Base-by-base conservation (phyloP, 2,888 invertebrate species). In the Gari tellinella region DNA sequence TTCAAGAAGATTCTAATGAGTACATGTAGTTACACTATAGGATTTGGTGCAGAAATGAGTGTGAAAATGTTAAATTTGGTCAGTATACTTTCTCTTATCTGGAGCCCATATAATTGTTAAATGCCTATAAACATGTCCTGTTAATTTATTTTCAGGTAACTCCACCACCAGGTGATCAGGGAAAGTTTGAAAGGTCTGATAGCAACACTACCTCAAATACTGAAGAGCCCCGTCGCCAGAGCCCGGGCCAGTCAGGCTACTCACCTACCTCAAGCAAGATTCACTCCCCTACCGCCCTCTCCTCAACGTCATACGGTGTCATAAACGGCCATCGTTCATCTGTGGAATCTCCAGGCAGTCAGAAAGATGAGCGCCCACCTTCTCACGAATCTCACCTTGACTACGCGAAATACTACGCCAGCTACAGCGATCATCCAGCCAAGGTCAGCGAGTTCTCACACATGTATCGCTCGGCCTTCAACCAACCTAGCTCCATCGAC, bases 361-460 rank as follows among this genome's bases (percentile, higher is more conserved):
- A 60, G 23, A 70, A 69, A 38, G 65, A 74, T 12, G 76, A 75
- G 21, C 38, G 70, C 15, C 73, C 78, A 12, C 48, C 51, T 17
- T 72, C 74, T 1, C 72, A 63, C 5, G 74, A 62, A 51, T 66
- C 63, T 63, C 58, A 49, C 21, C 19, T 41, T 1, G 62, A 72
- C 2, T 66, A 69, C 23, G 53, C 61, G 1, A 67, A 64, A 37
- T 72, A 65, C 37, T 69, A 57, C 48, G 19, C 25, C 15, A 51
- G 55, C 66, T 82, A 75, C 68, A 67, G 66, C 52, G 72, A 72
- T 65, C 80, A 84, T 75, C 79, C 79, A 26, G 49, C 72, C 1
- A 48, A 41, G 14, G 52, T 66, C 41, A 62, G 48, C n/a, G 58
- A 70, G 12, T 53, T 83, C 57, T 76, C 76, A 48, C 72, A 75